A percentile compares a stretch with the other conserved stretches of the same genome.
Evolutionary conservation across 35 echinoderm and acorn worm species (phyloP).

Genomic region (Apostichopus californicus): DNA sequence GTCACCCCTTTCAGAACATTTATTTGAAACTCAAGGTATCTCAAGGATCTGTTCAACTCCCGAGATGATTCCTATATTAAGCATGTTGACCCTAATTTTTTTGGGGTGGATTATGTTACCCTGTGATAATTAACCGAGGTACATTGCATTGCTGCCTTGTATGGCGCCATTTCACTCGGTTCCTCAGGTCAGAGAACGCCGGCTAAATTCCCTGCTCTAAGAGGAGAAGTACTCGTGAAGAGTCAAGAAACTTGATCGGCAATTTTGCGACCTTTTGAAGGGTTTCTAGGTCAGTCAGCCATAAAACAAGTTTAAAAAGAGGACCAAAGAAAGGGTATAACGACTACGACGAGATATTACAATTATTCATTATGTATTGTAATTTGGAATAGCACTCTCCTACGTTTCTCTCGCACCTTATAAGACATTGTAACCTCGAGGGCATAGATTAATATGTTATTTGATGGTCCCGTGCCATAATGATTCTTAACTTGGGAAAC

Average conservation of each 20-base stretch:
- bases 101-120: background rate
- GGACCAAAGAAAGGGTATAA: background rate
- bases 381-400: no score
- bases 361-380: no score
- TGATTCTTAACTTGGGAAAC: no score
- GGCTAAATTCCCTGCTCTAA: background rate
- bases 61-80: conserved; percentile 20
- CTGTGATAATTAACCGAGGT: background rate
- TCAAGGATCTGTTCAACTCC: background rate
- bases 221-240: background rate
- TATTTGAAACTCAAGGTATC: background rate
- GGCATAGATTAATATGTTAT: no score
- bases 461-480: no score
- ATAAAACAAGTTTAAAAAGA: background rate
- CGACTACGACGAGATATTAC: background rate
- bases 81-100: conserved; percentile 31
- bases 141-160: background rate
- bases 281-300: background rate
- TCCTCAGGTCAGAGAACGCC: background rate
- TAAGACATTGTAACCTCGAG: no score
- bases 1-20: background rate
- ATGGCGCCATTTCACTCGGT: background rate
- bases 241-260: background rate
- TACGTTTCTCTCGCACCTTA: no score
- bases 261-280: background rate